Evolutionary conservation across 2,113 vertebrate species (phyloP), one percentile per base, ranked within the genome.

Genomic region (Otocyon megalotis): DNA sequence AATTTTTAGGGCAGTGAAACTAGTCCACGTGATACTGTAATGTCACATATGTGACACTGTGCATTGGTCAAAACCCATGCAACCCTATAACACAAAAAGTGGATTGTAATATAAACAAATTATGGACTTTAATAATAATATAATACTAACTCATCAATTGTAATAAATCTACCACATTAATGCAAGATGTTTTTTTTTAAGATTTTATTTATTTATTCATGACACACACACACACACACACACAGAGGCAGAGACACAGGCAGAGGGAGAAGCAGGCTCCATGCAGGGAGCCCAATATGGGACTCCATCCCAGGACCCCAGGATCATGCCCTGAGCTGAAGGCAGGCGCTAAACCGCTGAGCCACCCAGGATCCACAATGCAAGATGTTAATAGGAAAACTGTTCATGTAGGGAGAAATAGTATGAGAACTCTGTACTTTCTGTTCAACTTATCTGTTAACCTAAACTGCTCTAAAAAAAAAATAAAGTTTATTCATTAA

Each of bases 381-480:
- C 5, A 86, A 67, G 35, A 53, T 30, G 11, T 32, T 88, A 65
- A 65, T 2, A 87, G 4, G 30, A 24, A 62, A 84, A 76, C 8
- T 37, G 0, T 82, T 14, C 24, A 20, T 85, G 19, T 43, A 7
- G 20, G 17, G 19, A 16, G 20, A 69, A 22, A 71, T 2, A 37
- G 3, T n/a, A 72, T 58, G 13, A 43, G 20, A 79, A 48, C 4
- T 53, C 30, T 80, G 2, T 54, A 89, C 13, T 93, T 92, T 81
- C 58, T 87, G 17, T 19, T 97, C 43, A 88, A 48, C 60, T 81
- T 90, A 80, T 65, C 11, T 65, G 3, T 85, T 71, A 95, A 56
- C 22, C 13, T 69, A 69, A 88, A 71, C 4, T n/a, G 15, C 20
- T 50, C 24, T 82, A 19, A 90, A 83, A 79, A 83, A 79, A 43